These are phyloP conservation scores for Trichopria drosophilae DNA, from an alignment of 2,888 invertebrate genomes.

Conservation along the genomic window DNA sequence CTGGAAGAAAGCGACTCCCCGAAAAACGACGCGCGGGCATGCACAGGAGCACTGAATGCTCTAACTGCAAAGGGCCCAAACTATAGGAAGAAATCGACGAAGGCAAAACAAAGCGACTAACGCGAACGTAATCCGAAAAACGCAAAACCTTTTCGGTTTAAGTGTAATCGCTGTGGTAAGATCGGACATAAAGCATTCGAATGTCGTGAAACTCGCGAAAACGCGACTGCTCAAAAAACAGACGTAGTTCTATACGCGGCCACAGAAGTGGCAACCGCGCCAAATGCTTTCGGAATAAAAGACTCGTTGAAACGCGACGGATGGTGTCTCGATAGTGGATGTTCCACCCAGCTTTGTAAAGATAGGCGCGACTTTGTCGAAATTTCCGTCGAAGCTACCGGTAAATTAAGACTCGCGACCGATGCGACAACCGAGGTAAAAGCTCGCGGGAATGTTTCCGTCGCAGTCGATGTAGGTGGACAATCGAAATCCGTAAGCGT, in stretches of 20 bases:
- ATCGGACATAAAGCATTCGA: slow-evolving; percentile 28
- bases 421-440: slow-evolving; percentile 15
- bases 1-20: too few species aligned
- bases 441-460: slow-evolving; percentile 15
- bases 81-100: neutral
- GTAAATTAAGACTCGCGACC: slow-evolving; percentile 22
- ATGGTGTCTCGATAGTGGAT: too few species aligned
- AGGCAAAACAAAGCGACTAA: too few species aligned
- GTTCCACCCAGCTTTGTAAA: too few species aligned
- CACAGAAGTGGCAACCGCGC: too few species aligned
- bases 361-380: slow-evolving; percentile 6
- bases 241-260: neutral
- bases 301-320: too few species aligned
- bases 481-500: too few species aligned
- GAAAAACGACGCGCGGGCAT: too few species aligned
- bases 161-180: slow-evolving; percentile 26
- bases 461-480: slow-evolving; percentile 15
- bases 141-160: slow-evolving; percentile 15
- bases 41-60: too few species aligned
- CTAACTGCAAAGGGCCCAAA: too few species aligned
- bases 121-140: too few species aligned
- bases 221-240: neutral
- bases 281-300: too few species aligned
- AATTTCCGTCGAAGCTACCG: neutral
- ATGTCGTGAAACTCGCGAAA: slow-evolving; percentile 16